Conservation (phyloP, 2,888 invertebrate genomes). For the Nebria brevicollis region DNA sequence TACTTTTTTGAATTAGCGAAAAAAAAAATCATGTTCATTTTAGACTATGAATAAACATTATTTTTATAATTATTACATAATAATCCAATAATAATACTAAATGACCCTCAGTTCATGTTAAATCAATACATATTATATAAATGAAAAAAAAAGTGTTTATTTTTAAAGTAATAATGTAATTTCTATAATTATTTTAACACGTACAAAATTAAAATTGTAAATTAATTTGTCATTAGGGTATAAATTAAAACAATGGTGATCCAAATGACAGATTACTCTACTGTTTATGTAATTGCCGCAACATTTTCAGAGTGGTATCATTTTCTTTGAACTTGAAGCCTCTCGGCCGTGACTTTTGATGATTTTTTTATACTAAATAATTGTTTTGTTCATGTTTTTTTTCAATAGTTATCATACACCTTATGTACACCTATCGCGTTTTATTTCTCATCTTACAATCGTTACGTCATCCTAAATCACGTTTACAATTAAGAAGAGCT, state of each 20-base stretch:
- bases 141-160: not conserved
- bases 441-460: constrained; percentile 34
- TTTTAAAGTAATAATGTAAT: not conserved
- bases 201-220: constrained; percentile 7
- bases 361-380: constrained; percentile 38
- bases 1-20: too few relatives aligned
- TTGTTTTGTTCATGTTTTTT: constrained; percentile 45
- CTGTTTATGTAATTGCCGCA: constrained; percentile 19
- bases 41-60: too few relatives aligned
- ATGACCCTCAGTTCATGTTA: not conserved
- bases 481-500: constrained; percentile 37
- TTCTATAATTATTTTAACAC: constrained; percentile 7
- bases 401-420: constrained; percentile 26
- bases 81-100: not conserved
- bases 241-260: not conserved
- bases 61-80: too few relatives aligned
- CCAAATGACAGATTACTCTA: not conserved
- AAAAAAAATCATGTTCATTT: too few relatives aligned
- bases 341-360: constrained; percentile 44
- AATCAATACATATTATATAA: constrained; percentile 6
- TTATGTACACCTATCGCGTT: constrained; percentile 28
- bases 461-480: constrained; percentile 43
- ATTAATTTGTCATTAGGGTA: not conserved
- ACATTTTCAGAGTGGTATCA: constrained; percentile 30
- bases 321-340: constrained; percentile 45